Conservation (phyloP, 2,888 invertebrate species). For the Yponomeuta sedellus region DNA sequence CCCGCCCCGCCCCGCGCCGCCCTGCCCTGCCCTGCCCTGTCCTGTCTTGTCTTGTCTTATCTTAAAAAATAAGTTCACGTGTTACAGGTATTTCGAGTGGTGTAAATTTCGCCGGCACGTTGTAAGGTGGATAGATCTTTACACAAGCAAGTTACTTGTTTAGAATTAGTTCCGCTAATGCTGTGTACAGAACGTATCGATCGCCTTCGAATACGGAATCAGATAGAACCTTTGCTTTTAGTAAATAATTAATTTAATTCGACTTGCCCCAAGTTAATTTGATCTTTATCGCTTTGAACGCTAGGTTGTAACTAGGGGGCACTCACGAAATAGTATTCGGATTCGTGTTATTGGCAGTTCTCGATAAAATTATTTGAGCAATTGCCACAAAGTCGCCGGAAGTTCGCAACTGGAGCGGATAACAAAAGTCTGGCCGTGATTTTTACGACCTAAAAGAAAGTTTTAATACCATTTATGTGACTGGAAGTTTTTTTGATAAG, state of each 20-base stretch:
- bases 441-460: slow-evolving; percentile 3
- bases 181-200: neutral
- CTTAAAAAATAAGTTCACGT: too few relatives aligned
- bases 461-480: slow-evolving; percentile 3
- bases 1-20: too few relatives aligned
- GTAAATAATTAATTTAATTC: neutral
- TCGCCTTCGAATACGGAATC: slow-evolving; percentile 2
- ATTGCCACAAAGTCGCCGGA: slow-evolving; percentile 2
- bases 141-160: neutral
- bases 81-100: too few relatives aligned
- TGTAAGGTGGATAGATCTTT: too few relatives aligned
- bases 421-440: slow-evolving; percentile 2
- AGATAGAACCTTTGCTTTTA: neutral
- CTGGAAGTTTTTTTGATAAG: slow-evolving; percentile 3
- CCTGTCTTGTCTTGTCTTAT: too few relatives aligned
- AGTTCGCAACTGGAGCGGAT: neutral
- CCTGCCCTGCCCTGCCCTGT: too few relatives aligned
- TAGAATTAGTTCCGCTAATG: neutral
- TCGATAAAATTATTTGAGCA: neutral
- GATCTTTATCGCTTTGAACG: neutral
- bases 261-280: neutral
- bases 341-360: neutral
- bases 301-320: neutral
- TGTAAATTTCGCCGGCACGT: too few relatives aligned
- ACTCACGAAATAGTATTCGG: neutral